Base-by-base conservation (phyloP, 1,140 invertebrate genomes). In the Dendroctonus ponderosae region DNA sequence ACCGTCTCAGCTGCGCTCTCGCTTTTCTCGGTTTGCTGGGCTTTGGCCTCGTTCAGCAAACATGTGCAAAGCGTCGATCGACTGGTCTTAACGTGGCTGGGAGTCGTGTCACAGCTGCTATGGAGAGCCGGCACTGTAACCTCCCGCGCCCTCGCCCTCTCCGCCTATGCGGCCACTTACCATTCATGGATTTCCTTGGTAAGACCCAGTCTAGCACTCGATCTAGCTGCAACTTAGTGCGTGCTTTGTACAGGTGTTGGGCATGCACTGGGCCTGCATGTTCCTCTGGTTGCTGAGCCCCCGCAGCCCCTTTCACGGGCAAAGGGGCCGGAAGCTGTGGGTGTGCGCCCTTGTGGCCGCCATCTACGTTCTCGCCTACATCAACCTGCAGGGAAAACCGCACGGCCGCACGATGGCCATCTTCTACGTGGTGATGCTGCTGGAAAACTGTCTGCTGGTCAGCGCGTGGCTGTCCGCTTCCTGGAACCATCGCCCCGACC, bases 361-460 rank as follows among this genome's bases (percentile, higher is more conserved):
- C 74, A 87, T 95, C 15, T 94, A 96, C 79, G 86, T 94, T 14
- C 92, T 96, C 76, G 91, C 91, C n/a, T 96, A 94, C 75, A 85
- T 96, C 46, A 95, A 96, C 81, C 81, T 96, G 50, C 89, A 93
- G 67, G 88, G 92, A 71, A 75, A 77, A 64, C 75, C 76, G 4
- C 76, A 77, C 63, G 67, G 72, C 64, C 69, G 76, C 9, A 79
- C 76, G 7, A 79, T 79, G 87, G 79, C 87, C 8, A 91, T 91
- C 59, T 96, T 92, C 82, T 96, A 96, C 79, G 84, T 89, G n/a
- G 91, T 94, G 40, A 94, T 95, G 92, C 88, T 93, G 76, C 80
- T 94, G 49, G 94, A 96, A 80, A 96, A 95, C 77, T 84, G 84
- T 65, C 82, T 94, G 39, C 78, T 92, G 5, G 85, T 93, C 70